phyloP scores from a whole-genome alignment of 2,113 vertebrate species.

The Mustela nigripes region DNA sequence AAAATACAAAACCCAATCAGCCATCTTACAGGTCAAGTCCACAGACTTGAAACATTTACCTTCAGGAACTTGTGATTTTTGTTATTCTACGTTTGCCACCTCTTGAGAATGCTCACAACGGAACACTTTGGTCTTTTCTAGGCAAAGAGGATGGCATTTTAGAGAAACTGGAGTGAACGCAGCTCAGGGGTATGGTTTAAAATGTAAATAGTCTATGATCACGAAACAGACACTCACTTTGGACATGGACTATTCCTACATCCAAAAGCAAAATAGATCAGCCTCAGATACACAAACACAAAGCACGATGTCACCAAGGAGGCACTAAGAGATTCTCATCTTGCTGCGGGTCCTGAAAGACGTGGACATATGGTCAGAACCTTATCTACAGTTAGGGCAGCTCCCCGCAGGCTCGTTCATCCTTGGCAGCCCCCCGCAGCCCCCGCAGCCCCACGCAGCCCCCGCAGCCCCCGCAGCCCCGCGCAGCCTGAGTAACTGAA shows the following conservation, averaged over 20 bases:
- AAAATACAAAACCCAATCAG: not conserved
- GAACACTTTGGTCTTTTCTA: not conserved
- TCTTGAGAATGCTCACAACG: not conserved
- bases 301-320: not conserved
- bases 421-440: too few relatives aligned
- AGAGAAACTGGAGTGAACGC: not conserved
- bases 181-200: not conserved
- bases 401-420: too few relatives aligned
- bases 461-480: not conserved
- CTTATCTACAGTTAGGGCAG: not conserved
- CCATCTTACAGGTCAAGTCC: rapidly evolving
- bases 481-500: not conserved
- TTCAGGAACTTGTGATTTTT: not conserved
- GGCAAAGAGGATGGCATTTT: not conserved
- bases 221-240: not conserved
- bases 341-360: not conserved
- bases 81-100: not conserved
- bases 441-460: not conserved
- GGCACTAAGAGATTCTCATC: too few relatives aligned
- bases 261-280: constrained; percentile 33
- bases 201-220: not conserved
- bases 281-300: not conserved
- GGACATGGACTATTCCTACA: not conserved
- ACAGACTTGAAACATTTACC: not conserved
- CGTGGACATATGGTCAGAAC: rapidly evolving